phyloP scores from a whole-genome alignment of 2,113 vertebrate species.

The Actinemys pallida region DNA sequence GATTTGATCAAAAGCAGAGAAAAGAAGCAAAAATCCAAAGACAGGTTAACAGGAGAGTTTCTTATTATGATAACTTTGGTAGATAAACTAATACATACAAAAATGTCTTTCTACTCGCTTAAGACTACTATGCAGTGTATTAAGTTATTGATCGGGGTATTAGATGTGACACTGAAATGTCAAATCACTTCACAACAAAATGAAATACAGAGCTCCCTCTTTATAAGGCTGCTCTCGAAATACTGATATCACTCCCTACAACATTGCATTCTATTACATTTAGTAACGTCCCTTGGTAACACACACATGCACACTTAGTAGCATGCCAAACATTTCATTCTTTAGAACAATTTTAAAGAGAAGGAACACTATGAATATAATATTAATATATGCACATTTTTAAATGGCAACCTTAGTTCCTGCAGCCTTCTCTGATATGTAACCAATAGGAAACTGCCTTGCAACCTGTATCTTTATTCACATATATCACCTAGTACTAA shows the following conservation, averaged over 20 bases:
- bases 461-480: not conserved
- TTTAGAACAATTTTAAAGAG: not conserved
- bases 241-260: not conserved
- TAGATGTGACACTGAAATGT: not conserved
- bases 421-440: accelerated
- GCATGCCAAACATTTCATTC: not conserved
- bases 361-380: not conserved
- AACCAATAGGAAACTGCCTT: not conserved
- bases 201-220: not conserved
- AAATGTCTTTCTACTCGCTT: not conserved
- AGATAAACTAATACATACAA: conserved; percentile 2
- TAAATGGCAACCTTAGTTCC: not conserved
- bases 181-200: not conserved
- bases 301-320: not conserved
- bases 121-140: not conserved
- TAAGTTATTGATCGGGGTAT: conserved; percentile 7
- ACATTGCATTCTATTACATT: not conserved
- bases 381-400: accelerated
- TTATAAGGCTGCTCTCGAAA: not conserved
- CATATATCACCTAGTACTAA: not conserved
- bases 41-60: conserved; percentile 39
- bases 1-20: conserved; percentile 55
- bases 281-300: not conserved
- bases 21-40: conserved; percentile 27
- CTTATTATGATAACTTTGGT: not conserved